Evolutionary conservation across 2,888 invertebrate species (phyloP).

Genomic region (Nomada ruficornis): DNA sequence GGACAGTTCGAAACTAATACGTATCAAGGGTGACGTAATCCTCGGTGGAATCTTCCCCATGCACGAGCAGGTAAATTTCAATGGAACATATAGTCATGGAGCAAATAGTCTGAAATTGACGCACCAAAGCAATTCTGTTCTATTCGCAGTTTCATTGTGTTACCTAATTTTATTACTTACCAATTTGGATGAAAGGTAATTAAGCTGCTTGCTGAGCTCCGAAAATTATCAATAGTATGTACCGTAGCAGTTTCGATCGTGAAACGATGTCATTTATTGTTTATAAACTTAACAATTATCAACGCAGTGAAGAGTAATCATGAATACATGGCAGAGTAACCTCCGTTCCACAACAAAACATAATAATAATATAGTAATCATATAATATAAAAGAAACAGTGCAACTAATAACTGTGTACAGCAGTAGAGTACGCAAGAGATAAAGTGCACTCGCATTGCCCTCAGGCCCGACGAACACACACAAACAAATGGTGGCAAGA

Average conservation of each 20-base stretch:
- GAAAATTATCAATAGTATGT: neutral
- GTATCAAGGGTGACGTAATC: slow-evolving; percentile 87
- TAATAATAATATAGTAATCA: too few relatives aligned
- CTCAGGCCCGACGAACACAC: too few relatives aligned
- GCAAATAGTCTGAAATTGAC: neutral
- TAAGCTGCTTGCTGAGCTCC: slow-evolving; percentile 19
- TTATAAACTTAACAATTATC: too few relatives aligned
- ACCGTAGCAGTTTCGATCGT: neutral
- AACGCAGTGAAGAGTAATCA: too few relatives aligned
- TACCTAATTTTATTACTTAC: slow-evolving; percentile 3
- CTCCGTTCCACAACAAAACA: too few relatives aligned
- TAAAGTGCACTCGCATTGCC: too few relatives aligned
- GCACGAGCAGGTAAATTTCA: slow-evolving; percentile 85
- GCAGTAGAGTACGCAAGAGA: too few relatives aligned
- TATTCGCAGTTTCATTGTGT: slow-evolving; percentile 1
- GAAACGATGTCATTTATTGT: neutral
- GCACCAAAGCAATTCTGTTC: neutral
- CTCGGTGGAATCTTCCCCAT: slow-evolving; percentile 90
- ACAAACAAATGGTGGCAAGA: too few relatives aligned
- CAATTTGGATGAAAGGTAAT: neutral
- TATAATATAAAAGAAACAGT: too few relatives aligned
- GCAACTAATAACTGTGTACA: too few relatives aligned
- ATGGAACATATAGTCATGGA: neutral
- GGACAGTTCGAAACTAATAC: slow-evolving; percentile 84
- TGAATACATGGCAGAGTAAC: too few relatives aligned